These are phyloP conservation scores for Agonopterix arenella DNA, from an alignment of 2,888 invertebrate genomes.

Conservation along the genomic window DNA sequence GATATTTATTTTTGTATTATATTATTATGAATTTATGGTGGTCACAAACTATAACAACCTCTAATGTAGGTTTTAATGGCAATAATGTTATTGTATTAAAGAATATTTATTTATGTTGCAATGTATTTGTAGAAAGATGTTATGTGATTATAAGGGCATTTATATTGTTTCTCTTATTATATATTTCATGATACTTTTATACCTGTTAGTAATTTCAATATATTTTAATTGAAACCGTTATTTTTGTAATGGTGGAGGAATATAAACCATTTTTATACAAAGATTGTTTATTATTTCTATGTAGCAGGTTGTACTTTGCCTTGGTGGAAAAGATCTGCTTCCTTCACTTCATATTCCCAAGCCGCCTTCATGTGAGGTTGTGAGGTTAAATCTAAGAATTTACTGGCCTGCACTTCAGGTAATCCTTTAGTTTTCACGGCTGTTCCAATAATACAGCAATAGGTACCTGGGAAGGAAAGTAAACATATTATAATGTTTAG, in stretches of 20 bases:
- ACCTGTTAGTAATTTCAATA: slow-evolving; percentile 29
- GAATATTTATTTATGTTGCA: no score
- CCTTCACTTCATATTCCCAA: slow-evolving; percentile 61
- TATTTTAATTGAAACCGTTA: slow-evolving; percentile 17
- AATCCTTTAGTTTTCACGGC: slow-evolving; percentile 55
- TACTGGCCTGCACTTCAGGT: slow-evolving; percentile 59
- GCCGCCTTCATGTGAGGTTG: slow-evolving; percentile 47
- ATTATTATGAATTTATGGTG: no score
- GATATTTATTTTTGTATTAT: no score
- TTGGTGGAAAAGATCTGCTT: slow-evolving; percentile 46
- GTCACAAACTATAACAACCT: no score
- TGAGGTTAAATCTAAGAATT: slow-evolving; percentile 52
- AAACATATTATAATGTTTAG: no score
- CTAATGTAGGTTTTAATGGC: no score
- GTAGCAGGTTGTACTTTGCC: slow-evolving; percentile 41
- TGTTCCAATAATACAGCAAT: slow-evolving; percentile 64
- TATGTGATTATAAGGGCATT: no score
- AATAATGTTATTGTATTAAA: no score
- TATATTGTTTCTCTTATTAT: no score
- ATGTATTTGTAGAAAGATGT: no score
- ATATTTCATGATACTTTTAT: background rate
- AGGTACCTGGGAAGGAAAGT: slow-evolving; percentile 36
- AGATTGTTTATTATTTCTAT: slow-evolving; percentile 15
- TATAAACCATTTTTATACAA: slow-evolving; percentile 15
- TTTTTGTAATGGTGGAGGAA: slow-evolving; percentile 25